Evolutionary conservation across 1,140 invertebrate species (phyloP), one percentile per base, ranked within the genome.

Genomic region (Diachasma alloeum): DNA sequence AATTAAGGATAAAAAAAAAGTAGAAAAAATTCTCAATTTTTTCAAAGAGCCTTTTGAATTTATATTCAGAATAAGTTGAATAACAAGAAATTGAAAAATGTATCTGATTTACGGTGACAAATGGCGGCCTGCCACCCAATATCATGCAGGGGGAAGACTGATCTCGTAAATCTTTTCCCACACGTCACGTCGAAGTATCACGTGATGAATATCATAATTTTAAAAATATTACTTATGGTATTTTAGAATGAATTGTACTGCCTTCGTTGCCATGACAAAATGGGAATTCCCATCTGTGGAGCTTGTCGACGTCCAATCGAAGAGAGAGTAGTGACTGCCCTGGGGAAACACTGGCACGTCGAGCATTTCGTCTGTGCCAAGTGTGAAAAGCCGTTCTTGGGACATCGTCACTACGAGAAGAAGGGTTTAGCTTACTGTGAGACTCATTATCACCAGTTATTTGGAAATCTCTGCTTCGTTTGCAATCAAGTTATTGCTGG

Each of bases 291-390:
- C 19, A 99, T 99, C 81, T 99, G 98, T 89, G 98, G 98, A 39
- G 98, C 98, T 67, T 99, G 98, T 89, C 94, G 98, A 26, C 93
- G 97, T 19, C 97, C 97, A 0, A 98, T 99, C 78, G 97, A 99
- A 88, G 98, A 99, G 87, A 91, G 98, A 63, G 97, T 99, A 15
- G 97, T 99, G 6, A 99, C 97, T 24, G 98, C 98, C 17, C 88
- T 99, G n/a, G 97, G 98, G 5, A 99, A 99, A 90, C 96, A 99
- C 85, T 99, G 98, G 98, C 98, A 99, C 90, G 98, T 99, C 15
- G 98, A 99, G 93, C 98, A 99, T 91, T 99, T 99, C 91, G 98
- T 99, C 0, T 99, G 98, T 89, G 98, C 98, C 77, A 99, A 99
- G 90, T 99, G 98, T 90, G 99, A 99, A 90, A 99, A 99, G 87